phyloP scores from a whole-genome alignment of 1,140 invertebrate genomes.

The Procambarus virginalis region DNA sequence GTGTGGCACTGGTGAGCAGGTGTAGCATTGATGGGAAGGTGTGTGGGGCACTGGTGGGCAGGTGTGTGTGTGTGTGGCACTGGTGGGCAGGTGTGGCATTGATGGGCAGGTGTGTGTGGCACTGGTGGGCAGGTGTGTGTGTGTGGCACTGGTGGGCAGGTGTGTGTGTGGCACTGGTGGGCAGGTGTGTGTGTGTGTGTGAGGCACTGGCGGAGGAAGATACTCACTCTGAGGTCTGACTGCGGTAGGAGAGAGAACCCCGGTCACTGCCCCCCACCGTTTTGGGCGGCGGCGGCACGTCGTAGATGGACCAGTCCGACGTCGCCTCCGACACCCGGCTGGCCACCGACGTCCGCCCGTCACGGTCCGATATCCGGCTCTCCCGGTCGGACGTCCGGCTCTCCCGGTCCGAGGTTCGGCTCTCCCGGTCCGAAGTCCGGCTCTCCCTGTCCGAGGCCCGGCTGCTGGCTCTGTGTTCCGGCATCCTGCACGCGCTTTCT shows the following conservation, averaged over 20 bases:
- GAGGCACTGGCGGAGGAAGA: too few relatives aligned
- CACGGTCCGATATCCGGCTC: conserved; percentile 67
- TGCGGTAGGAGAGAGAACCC: conserved; percentile 52
- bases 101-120: too few relatives aligned
- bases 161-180: too few relatives aligned
- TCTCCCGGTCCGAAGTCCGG: too few relatives aligned
- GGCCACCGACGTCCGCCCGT: conserved; percentile 59
- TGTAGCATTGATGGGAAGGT: too few relatives aligned
- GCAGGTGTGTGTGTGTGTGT: too few relatives aligned
- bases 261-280: conserved; percentile 41
- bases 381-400: conserved; percentile 62
- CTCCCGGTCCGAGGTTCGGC: conserved; percentile 58
- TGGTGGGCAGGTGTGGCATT: too few relatives aligned
- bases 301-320: conserved; percentile 69
- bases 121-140: too few relatives aligned
- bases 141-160: too few relatives aligned
- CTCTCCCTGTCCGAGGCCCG: conserved; percentile 56
- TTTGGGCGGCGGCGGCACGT: conserved; percentile 67
- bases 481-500: conserved; percentile 40
- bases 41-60: too few relatives aligned
- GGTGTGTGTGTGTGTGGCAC: too few relatives aligned
- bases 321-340: conserved; percentile 63
- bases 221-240: conserved; percentile 65
- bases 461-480: conserved; percentile 49
- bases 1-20: too few relatives aligned